Evolutionary conservation across 2,888 invertebrate genomes (phyloP), one percentile per base, ranked within the genome.

Genomic region (Drosophila seclusa): DNA sequence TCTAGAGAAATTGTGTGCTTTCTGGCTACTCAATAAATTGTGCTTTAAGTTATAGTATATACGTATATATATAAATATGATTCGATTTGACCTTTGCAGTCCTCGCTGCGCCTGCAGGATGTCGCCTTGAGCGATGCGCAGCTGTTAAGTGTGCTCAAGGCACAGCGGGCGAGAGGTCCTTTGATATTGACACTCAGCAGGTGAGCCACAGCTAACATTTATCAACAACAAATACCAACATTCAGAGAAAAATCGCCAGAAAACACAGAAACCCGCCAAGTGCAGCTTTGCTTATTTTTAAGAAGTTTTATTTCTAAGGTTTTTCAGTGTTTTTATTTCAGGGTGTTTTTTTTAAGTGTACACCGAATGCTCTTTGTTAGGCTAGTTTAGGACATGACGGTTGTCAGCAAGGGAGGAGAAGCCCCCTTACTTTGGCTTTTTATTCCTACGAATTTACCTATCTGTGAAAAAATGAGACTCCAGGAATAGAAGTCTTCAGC

Each of bases 121-220:
- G 74, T 86, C 59, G 68, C 76, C 70, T 72, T 90, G 53, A 82
- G 74, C 57, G 91, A 90, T 59, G 76, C 74, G 66, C 90, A 91
- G 71, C 73, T 90, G 58, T 68, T 88, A 38, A 68, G 67, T 21
- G 73, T 90, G 66, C 87, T 88, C 58, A 83, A 78, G 34, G 72
- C 86, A 18, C 89, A 90, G 75, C 89, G 90, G 50, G 75, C 82
- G 45, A 86, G 81, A 42, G 90, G 87, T 72, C 91, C 91, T 24
- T 67, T 91, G 27, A 87, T 91, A 77, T 78, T 91, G 68, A 92
- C 91, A 59, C 77, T 91, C 65, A 92, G 89, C 83, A 91, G 92
- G 91, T 92, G 72, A 90, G 90, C 76, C 6, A 13, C n/a, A 38
- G 18, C 27, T n/a, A 50, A 24, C 18, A 55, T 13, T 21, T 21